phyloP scores from a whole-genome alignment of 2,113 vertebrate species.

The Antennarius striatus region DNA sequence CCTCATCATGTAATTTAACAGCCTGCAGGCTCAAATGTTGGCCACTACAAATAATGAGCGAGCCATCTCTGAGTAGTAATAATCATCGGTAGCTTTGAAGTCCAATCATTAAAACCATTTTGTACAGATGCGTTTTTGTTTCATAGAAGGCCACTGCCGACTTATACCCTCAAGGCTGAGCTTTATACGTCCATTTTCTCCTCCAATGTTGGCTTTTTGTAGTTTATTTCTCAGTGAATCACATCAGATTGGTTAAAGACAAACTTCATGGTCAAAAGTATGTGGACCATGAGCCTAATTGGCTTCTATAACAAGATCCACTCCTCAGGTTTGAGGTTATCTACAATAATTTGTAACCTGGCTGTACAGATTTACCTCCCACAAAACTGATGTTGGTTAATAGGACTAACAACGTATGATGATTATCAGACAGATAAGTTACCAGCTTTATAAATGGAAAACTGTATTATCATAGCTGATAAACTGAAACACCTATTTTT shows the following conservation, averaged over 20 bases:
- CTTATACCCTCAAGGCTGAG: slow-evolving; percentile 9
- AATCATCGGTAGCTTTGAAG: slow-evolving; percentile 45
- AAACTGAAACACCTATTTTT: too few species aligned
- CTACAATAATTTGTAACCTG: not conserved
- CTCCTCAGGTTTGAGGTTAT: not conserved
- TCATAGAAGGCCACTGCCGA: slow-evolving; percentile 13
- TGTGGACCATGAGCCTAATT: too few species aligned
- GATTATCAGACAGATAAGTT: too few species aligned
- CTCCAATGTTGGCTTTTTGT: not conserved
- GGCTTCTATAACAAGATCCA: not conserved
- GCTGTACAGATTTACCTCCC: not conserved
- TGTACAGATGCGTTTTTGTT: slow-evolving; percentile 39
- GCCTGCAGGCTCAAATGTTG: slow-evolving; percentile 45
- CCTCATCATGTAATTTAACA: slow-evolving; percentile 18
- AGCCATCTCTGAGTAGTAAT: slow-evolving; percentile 37
- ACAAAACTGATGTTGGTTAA: not conserved
- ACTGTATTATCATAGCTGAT: too few species aligned
- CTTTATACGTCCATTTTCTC: not conserved
- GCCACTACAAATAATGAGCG: slow-evolving; percentile 50
- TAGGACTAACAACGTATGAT: not conserved
- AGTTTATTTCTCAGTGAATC: slow-evolving; percentile 21
- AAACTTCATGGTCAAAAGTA: too few species aligned
- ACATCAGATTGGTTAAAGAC: not conserved
- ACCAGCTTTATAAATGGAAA: too few species aligned
- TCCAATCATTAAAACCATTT: slow-evolving; percentile 61